Conservation (phyloP, 1,140 invertebrate species). For the Atta colombica region DNA sequence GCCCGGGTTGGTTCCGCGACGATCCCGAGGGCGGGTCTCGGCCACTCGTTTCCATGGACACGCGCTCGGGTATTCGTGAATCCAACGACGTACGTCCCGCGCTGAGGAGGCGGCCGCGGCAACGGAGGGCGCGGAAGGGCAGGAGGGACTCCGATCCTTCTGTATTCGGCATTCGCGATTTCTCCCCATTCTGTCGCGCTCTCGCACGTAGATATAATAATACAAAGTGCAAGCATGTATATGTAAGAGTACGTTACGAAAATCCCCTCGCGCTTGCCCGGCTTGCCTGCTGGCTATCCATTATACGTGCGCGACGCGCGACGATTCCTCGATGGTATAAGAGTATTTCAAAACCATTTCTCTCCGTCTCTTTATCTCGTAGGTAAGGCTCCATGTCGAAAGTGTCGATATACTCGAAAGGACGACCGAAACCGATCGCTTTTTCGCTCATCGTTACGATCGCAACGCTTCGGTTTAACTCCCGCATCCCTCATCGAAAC, state of each 20-base stretch:
- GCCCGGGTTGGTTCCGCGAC: conserved; percentile 72
- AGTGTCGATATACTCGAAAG: background rate
- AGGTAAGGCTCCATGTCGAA: conserved; percentile 5
- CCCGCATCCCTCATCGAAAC: background rate
- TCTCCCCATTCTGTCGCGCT: conserved; percentile 65
- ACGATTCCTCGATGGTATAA: background rate
- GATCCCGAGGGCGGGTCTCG: conserved; percentile 70
- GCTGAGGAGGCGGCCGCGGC: background rate
- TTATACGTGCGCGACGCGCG: conserved; percentile 28
- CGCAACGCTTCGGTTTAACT: background rate
- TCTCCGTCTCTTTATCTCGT: conserved; percentile 1
- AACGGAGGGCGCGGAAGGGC: background rate
- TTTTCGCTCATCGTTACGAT: background rate
- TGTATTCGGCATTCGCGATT: conserved; percentile 61
- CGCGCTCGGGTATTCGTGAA: conserved; percentile 65
- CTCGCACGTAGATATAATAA: conserved; percentile 63
- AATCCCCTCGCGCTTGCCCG: conserved; percentile 1
- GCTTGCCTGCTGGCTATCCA: background rate
- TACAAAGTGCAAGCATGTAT: conserved; percentile 52
- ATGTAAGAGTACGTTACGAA: conserved; percentile 48
- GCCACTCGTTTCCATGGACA: conserved; percentile 77
- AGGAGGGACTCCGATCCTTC: conserved; percentile 35
- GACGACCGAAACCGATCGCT: background rate
- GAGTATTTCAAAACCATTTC: conserved; percentile 15
- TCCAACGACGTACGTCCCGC: conserved; percentile 1